These are phyloP conservation scores for Drosophila erecta DNA, from an alignment of 1,140 invertebrate genomes.

Conservation along the genomic window DNA sequence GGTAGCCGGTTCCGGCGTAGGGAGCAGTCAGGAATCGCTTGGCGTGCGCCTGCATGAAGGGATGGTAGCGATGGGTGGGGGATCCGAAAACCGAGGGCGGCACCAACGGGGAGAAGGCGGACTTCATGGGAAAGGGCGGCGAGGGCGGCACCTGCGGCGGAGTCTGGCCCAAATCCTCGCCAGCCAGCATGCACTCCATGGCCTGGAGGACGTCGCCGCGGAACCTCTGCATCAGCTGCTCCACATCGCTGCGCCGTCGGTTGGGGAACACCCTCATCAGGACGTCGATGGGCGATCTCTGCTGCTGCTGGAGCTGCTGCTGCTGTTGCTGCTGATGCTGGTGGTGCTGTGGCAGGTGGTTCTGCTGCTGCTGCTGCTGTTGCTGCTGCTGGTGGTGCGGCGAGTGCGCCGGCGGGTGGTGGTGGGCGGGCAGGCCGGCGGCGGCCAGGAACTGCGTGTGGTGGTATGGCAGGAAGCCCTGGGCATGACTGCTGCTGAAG, in stretches of 20 bases:
- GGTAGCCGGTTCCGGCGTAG: conserved; percentile 91
- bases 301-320: conserved; percentile 83
- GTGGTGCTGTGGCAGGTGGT: conserved; percentile 72
- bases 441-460: conserved; percentile 85
- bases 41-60: conserved; percentile 86
- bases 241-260: conserved; percentile 92
- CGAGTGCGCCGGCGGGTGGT: conserved; percentile 64
- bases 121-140: conserved; percentile 86
- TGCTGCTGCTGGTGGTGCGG: conserved; percentile 50
- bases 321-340: conserved; percentile 30
- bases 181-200: conserved; percentile 94
- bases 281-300: conserved; percentile 90
- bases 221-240: conserved; percentile 91
- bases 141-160: conserved; percentile 79
- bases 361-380: conserved; percentile 75
- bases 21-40: conserved; percentile 91
- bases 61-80: conserved; percentile 84
- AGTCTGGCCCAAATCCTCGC: conserved; percentile 85
- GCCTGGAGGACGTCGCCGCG: conserved; percentile 95
- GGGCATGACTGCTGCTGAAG: conserved; percentile 68
- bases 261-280: conserved; percentile 93
- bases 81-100: conserved; percentile 86
- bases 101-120: conserved; percentile 90
- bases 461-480: conserved; percentile 85
- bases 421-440: conserved; percentile 60